Evolutionary conservation across 2,888 invertebrate genomes (phyloP), one percentile per base, ranked within the genome.

Genomic region (Tiliacea aurago): DNA sequence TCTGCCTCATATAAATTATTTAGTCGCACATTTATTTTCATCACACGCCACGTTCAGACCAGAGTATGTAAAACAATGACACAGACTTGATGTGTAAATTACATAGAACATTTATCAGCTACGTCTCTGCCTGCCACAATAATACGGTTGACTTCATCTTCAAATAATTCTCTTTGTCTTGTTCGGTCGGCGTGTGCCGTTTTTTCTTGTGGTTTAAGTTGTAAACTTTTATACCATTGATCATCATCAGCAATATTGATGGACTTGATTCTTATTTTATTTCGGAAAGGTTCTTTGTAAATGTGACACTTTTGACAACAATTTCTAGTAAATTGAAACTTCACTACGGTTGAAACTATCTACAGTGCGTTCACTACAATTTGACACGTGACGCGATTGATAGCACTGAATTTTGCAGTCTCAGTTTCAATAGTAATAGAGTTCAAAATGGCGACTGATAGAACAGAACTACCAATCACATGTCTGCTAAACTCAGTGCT

Each of bases 81-180:
- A 47, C 88, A 93, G 93, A 93, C 91, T 88, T 88, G 90, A 90
- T 83, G 93, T 94, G 95, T 95, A 95, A 95, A 95, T 95, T 95
- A 95, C 94, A 91, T 90, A 90, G 87, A 88, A 87, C 95, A 95
- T 95, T 93, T 92, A 95, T 95, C 95, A 94, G 91, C 83, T 80
- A 86, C 84, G 92, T 92, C 93, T 89, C 90, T 88, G 88, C 83
- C 90, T 91, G 92, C 94, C 93, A 94, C 95, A 95, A 96, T 96
- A 95, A 95, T 92, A 94, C 91, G 95, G 95, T 95, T 95, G 95
- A 95, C 95, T 96, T 95, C 95, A 96, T 96, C 94, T 94, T 95
- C 93, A 91, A 95, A 96, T 95, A 95, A 96, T 96, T 95, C 93
- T 92, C 96, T 96, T 96, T 96, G 96, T 96, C 94, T 93, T 92